Evolutionary conservation across 2,888 invertebrate species (phyloP).

Genomic region (Cantharis nigra): DNA sequence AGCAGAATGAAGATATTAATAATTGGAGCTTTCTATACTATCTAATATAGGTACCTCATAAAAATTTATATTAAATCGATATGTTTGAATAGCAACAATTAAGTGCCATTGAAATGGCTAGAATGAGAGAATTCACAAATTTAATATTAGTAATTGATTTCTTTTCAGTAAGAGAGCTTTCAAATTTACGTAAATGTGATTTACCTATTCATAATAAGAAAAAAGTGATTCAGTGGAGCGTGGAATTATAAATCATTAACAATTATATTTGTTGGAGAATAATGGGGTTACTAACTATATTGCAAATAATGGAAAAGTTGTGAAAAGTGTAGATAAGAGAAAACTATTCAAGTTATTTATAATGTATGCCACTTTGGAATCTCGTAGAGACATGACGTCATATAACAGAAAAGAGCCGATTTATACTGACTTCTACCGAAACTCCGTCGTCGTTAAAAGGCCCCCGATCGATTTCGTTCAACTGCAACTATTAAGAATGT

Average conservation of each 20-base stretch:
- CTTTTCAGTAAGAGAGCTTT: background rate
- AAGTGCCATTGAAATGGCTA: background rate
- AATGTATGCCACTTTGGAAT: slow-evolving; percentile 50
- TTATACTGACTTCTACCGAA: slow-evolving; percentile 40
- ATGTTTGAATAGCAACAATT: background rate
- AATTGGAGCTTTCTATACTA: background rate
- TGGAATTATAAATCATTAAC: background rate
- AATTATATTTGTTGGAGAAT: background rate
- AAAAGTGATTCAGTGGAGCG: background rate
- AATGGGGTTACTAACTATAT: background rate
- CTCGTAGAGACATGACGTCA: slow-evolving; percentile 53
- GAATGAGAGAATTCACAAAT: background rate
- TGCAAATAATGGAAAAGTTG: slow-evolving; percentile 1
- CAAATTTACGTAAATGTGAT: background rate
- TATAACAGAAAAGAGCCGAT: slow-evolving; percentile 35
- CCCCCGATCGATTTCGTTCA: slow-evolving; percentile 47
- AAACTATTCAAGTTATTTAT: slow-evolving; percentile 49
- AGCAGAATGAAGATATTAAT: slow-evolving; percentile 2
- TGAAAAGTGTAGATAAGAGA: slow-evolving; percentile 20
- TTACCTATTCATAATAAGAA: background rate
- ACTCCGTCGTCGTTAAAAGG: slow-evolving; percentile 40
- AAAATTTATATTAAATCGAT: background rate
- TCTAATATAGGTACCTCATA: background rate
- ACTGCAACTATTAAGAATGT: slow-evolving; percentile 41
- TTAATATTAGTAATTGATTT: background rate